Evolutionary conservation across 2,113 vertebrate species (phyloP).

Genomic region (Pelmatolapia mariae): DNA sequence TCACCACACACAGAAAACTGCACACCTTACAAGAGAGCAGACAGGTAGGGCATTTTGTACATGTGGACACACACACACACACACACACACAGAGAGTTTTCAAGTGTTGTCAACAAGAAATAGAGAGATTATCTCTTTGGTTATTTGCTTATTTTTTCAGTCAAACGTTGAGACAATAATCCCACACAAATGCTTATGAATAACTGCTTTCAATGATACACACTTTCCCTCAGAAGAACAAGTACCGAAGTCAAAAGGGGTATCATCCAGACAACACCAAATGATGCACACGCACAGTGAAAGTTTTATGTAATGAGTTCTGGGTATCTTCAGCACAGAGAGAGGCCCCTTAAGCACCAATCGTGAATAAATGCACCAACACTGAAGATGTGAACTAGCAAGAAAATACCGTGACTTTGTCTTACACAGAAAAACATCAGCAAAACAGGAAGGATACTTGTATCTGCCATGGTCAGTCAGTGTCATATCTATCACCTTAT

Average conservation of each 20-base stretch:
- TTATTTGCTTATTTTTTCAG: neutral
- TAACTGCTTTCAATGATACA: neutral
- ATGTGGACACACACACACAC: neutral
- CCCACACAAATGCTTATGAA: conserved; percentile 1
- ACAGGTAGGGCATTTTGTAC: neutral
- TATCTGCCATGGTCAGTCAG: neutral
- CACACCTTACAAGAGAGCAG: neutral
- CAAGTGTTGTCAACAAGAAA: neutral
- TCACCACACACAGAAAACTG: neutral
- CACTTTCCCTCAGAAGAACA: neutral
- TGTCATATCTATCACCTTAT: neutral
- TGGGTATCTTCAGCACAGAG: neutral
- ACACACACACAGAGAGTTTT: neutral
- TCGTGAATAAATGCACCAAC: neutral
- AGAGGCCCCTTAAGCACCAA: neutral
- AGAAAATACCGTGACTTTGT: neutral
- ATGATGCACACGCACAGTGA: neutral
- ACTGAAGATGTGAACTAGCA: neutral
- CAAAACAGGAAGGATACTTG: neutral
- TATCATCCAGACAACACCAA: neutral
- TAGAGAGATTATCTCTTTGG: neutral
- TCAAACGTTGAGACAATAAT: neutral
- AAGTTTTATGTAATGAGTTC: neutral
- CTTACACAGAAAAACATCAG: neutral
- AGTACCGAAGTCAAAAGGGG: neutral